phyloP scores from a whole-genome alignment of 2,113 vertebrate genomes.

The Calyptomena viridis region DNA sequence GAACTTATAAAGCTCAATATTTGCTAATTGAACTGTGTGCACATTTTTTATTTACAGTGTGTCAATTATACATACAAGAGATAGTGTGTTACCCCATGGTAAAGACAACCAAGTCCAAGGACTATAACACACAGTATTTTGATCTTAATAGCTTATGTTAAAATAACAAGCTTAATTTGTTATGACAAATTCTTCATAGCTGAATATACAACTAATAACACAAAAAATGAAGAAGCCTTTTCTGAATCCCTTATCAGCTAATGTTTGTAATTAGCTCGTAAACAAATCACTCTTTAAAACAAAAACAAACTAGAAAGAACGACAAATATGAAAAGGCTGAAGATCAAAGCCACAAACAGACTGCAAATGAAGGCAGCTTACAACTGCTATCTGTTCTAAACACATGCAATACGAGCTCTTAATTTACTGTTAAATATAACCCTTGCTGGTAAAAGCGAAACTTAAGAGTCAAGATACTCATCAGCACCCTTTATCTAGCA shows the following conservation, averaged over 20 bases:
- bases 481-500: neutral
- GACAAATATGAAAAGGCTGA: neutral
- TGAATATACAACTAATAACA: neutral
- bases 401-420: fast-evolving
- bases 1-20: neutral
- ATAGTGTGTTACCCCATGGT: neutral
- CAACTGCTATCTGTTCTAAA: neutral
- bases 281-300: neutral
- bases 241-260: neutral
- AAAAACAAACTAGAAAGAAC: neutral
- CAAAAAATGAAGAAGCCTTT: neutral
- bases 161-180: neutral
- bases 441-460: neutral
- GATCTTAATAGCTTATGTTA: neutral
- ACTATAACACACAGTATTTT: neutral
- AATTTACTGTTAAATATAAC: neutral
- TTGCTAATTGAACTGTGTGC: neutral
- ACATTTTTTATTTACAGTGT: neutral
- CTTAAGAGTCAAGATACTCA: neutral
- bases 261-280: neutral
- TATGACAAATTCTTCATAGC: neutral
- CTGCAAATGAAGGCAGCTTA: neutral
- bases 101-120: neutral
- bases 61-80: neutral
- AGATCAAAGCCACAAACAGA: neutral